Evolutionary conservation across 2,113 vertebrate genomes (phyloP).

Genomic region (Rhadina sibilatrix): DNA sequence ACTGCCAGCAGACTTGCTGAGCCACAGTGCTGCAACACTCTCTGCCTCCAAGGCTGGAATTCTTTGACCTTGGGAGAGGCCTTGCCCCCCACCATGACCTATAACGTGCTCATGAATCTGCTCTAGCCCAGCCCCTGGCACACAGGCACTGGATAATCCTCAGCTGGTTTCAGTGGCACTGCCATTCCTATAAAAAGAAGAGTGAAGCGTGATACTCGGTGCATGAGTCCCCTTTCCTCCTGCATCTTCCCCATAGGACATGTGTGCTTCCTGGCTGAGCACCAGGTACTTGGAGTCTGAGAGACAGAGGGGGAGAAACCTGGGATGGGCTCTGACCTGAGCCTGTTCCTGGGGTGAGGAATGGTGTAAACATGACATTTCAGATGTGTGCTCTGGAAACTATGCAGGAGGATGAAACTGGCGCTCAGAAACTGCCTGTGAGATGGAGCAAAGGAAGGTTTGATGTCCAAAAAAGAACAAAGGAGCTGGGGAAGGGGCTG

Average conservation of each 20-base stretch:
- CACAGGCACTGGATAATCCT: not conserved
- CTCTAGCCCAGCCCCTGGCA: not conserved
- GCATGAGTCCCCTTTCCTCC: not conserved
- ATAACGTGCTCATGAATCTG: not conserved
- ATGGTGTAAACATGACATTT: not conserved
- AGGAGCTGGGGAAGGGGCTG: not conserved
- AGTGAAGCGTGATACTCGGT: not conserved
- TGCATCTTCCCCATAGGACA: accelerated
- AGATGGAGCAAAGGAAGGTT: not conserved
- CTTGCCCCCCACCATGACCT: not conserved
- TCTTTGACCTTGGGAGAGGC: not conserved
- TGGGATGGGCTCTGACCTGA: not conserved
- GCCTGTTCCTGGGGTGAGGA: not conserved
- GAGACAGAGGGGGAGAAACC: not conserved
- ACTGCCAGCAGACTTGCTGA: not conserved
- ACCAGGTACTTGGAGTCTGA: not conserved
- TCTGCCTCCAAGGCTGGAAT: not conserved
- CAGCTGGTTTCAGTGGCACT: not conserved
- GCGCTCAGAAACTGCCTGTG: not conserved
- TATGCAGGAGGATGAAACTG: not conserved
- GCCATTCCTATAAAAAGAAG: not conserved
- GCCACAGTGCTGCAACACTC: accelerated
- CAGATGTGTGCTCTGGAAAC: not conserved
- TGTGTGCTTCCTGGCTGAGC: not conserved
- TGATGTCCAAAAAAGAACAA: not conserved